phyloP scores from a whole-genome alignment of 2,113 vertebrate species.

The mouse (Mus musculus) region GRCm39 chr9:61437501-61438000 shows the following conservation, averaged over 20 bases:
- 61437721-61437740: conserved; percentile 75
- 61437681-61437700: conserved; percentile 67
- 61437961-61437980: background rate
- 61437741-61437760: conserved; percentile 66
- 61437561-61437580: background rate
- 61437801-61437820: conserved; percentile 61
- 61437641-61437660: conserved; percentile 45
- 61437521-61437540: background rate
- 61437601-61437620: background rate
- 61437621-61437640: conserved; percentile 58
- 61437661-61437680: conserved; percentile 54
- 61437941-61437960: background rate
- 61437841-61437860: conserved; percentile 38
- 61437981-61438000: background rate
- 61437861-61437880: conserved; percentile 48
- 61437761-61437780: conserved; percentile 64
- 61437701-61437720: conserved; percentile 65
- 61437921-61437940: background rate
- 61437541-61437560: background rate
- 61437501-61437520: background rate
- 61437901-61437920: conserved; percentile 46
- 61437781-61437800: conserved; percentile 68
- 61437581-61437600: background rate
- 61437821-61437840: conserved; percentile 56
- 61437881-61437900: conserved; percentile 44